Evolutionary conservation across 1,140 invertebrate genomes (phyloP).

Genomic region (Drosophila oshimai): DNA sequence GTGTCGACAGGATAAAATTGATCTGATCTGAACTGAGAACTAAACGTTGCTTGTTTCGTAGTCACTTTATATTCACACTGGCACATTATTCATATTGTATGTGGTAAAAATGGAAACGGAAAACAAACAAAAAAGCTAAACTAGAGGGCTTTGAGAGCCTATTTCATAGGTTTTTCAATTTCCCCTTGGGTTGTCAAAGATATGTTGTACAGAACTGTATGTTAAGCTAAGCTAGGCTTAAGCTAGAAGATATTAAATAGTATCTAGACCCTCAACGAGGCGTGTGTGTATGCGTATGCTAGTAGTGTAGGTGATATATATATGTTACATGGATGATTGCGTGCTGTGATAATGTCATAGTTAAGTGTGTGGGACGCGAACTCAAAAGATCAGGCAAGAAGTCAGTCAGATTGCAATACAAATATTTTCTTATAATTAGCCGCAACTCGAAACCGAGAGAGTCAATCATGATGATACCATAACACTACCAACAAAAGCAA

Average conservation of each 20-base stretch:
- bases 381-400: constrained; percentile 9
- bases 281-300: constrained; percentile 38
- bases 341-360: constrained; percentile 29
- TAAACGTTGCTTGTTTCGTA: constrained; percentile 5
- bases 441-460: background rate
- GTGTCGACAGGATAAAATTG: constrained; percentile 26
- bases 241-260: constrained; percentile 31
- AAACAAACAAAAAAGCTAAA: constrained; percentile 1
- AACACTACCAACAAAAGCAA: background rate
- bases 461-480: constrained; percentile 17
- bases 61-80: constrained; percentile 32
- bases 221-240: constrained; percentile 61
- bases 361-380: constrained; percentile 19
- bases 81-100: constrained; percentile 1
- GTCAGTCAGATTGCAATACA: constrained; percentile 3
- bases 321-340: constrained; percentile 12
- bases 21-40: constrained; percentile 30
- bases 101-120: background rate
- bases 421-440: constrained; percentile 34
- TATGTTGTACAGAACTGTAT: constrained; percentile 44
- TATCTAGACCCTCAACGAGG: constrained; percentile 25
- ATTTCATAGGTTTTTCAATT: background rate
- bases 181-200: constrained; percentile 43
- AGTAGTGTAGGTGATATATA: constrained; percentile 4
- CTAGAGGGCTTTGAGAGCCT: background rate